Base-by-base conservation (phyloP, 2,888 invertebrate species). In the Protonemura montana region DNA sequence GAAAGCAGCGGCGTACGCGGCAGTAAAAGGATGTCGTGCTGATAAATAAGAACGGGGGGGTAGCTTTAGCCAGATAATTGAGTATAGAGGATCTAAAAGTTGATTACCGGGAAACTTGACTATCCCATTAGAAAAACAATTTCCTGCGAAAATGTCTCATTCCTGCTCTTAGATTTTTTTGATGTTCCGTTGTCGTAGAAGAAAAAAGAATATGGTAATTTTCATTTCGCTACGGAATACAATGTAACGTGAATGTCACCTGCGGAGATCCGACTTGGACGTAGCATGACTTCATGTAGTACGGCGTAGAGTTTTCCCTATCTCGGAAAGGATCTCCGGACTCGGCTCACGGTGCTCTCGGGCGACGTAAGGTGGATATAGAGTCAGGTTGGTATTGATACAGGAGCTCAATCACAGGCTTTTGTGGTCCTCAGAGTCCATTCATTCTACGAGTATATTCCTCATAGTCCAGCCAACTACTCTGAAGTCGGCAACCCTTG, bases 391-490 rank as follows among this genome's bases (percentile, higher is more conserved):
- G 78, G 78, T 78, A 78, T 82, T 82, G 82, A 26, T 82, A 82
- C 26, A 82, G 82, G 26, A 82, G 82, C 82, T 41, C 82, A 82
- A 82, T 82, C 82, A 82, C 42, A 41, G 42, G 35, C 82, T 82
- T 82, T 82, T 82, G 82, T 82, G 78, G 28, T 28, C 27, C 78
- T 78, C 78, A 78, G 78, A 29, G 82, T 29, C 41, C 82, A 82
- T 82, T 82, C 82, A 82, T 82, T 41, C 82, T 26, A 26, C 41
- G 30, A 30, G 41, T 82, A 30, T 82, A 26, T 35, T n/a, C 82
- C 35, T 13, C 21, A 41, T 30, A 82, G 82, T 26, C 41, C 35
- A 30, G 35, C 82, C n/a, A 82, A 25, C 41, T 41, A 82, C 82
- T 35, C 35, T 21, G 25, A 7, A 82, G 35, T 35, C 82, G 29